These are phyloP conservation scores for Chromobotia macracanthus DNA, from an alignment of 2,797 vertebrate species.

Conservation along the genomic window DNA sequence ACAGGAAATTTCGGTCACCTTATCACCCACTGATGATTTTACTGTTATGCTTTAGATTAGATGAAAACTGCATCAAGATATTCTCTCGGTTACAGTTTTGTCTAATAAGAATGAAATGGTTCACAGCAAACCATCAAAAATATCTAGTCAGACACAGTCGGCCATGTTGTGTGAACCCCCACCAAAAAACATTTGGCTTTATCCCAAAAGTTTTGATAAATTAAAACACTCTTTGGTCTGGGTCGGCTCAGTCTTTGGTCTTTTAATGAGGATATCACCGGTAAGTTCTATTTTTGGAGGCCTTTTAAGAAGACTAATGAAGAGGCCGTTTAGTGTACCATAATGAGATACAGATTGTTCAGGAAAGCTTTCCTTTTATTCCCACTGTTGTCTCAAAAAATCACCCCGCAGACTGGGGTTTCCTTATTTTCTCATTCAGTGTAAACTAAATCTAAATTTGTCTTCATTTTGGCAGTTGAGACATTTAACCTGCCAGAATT, in stretches of 20 bases:
- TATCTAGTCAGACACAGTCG: not conserved
- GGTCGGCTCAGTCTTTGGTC: slow-evolving; percentile 66
- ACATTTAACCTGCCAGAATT: not conserved
- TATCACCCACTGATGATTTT: not conserved
- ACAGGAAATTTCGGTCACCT: not conserved
- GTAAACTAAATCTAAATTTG: slow-evolving; percentile 23
- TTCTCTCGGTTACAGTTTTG: not conserved
- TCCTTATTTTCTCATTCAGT: not conserved
- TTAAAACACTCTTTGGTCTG: slow-evolving; percentile 67
- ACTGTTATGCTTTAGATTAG: not conserved
- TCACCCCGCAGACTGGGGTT: not conserved
- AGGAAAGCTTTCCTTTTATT: slow-evolving; percentile 5
- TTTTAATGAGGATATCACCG: slow-evolving; percentile 62
- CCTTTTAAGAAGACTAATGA: slow-evolving; percentile 73
- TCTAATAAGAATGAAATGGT: slow-evolving; percentile 21
- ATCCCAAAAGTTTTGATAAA: slow-evolving; percentile 46
- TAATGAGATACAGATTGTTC: slow-evolving; percentile 50
- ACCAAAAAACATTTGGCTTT: slow-evolving; percentile 42
- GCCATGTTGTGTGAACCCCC: slow-evolving; percentile 30
- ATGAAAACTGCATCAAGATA: not conserved
- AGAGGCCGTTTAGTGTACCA: slow-evolving; percentile 45
- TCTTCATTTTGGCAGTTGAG: slow-evolving; percentile 3
- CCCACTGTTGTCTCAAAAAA: not conserved
- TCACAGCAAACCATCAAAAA: slow-evolving; percentile 21
- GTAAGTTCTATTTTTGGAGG: slow-evolving; percentile 67